These are phyloP conservation scores for Linurgus olivaceus DNA, from an alignment of 2,797 vertebrate genomes.

Conservation along the genomic window DNA sequence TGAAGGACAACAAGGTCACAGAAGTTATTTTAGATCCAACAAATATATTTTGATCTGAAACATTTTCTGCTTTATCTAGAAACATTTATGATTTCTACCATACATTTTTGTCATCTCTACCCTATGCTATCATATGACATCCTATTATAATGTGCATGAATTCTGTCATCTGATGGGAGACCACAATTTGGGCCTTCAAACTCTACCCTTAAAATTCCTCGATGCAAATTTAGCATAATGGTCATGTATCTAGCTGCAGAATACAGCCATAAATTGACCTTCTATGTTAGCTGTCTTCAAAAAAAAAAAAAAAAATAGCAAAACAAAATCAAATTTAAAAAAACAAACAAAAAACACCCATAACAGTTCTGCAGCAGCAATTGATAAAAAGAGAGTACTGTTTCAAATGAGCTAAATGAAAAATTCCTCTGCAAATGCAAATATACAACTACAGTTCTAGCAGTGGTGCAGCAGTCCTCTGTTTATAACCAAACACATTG, in stretches of 20 bases:
- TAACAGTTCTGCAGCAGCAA: background rate
- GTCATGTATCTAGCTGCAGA: background rate
- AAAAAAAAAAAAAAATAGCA: background rate
- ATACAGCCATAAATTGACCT: background rate
- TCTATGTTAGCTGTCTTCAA: background rate
- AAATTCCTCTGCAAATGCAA: slow-evolving; percentile 39
- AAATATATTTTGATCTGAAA: background rate
- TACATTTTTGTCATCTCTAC: background rate
- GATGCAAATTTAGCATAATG: background rate
- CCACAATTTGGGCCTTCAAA: background rate
- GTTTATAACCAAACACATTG: slow-evolving; percentile 66
- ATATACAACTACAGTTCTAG: background rate
- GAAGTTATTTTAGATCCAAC: background rate
- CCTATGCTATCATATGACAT: background rate
- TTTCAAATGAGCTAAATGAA: slow-evolving; percentile 13
- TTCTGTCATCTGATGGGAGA: background rate
- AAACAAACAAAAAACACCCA: background rate
- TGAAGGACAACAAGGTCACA: background rate
- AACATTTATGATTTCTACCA: background rate
- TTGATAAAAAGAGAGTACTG: background rate
- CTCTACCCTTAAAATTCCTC: background rate
- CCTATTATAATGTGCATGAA: background rate
- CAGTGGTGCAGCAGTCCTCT: background rate
- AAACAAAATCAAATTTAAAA: background rate
- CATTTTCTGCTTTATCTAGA: background rate